Evolutionary conservation across 2,888 invertebrate species (phyloP).

Genomic region (Dicranocentrus wangi): DNA sequence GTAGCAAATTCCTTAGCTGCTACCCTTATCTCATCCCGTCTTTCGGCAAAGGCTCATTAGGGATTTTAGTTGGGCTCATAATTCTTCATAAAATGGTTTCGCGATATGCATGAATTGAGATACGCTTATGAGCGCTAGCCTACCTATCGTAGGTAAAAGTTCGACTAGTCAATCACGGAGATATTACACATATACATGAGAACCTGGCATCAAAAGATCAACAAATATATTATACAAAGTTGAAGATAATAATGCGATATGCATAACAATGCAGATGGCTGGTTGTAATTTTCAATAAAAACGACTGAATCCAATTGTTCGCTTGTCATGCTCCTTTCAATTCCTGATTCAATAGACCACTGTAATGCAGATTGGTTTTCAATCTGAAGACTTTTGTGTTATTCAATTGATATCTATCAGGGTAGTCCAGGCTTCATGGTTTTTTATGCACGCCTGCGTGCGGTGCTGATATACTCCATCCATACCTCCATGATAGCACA

Average conservation of each 20-base stretch:
- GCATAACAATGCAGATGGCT: constrained; percentile 59
- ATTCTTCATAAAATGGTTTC: constrained; percentile 54
- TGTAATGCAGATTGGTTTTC: constrained; percentile 43
- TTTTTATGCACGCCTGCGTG: constrained; percentile 40
- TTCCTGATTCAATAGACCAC: constrained; percentile 43
- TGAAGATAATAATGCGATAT: constrained; percentile 46
- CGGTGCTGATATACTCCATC: constrained; percentile 31
- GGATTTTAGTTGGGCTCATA: constrained; percentile 51
- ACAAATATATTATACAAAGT: constrained; percentile 36
- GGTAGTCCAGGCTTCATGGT: constrained; percentile 47
- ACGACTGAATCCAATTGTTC: constrained; percentile 61
- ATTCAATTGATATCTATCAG: constrained; percentile 49
- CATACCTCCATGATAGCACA: constrained; percentile 6
- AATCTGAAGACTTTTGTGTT: constrained; percentile 26
- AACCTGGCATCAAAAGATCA: not conserved
- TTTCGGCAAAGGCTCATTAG: constrained; percentile 61
- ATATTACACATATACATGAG: constrained; percentile 13
- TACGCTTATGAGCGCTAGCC: not conserved
- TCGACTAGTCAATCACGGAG: constrained; percentile 41
- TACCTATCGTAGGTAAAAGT: not conserved
- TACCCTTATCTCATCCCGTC: constrained; percentile 30
- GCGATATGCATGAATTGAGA: constrained; percentile 50
- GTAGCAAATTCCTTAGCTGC: constrained; percentile 51
- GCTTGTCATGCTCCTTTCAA: constrained; percentile 60
- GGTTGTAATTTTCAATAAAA: constrained; percentile 63